A percentile compares a stretch with the other conserved stretches of the same genome.
Conservation (phyloP, 35 echinoderm and acorn worm species). For the Ptychodera flava region DNA sequence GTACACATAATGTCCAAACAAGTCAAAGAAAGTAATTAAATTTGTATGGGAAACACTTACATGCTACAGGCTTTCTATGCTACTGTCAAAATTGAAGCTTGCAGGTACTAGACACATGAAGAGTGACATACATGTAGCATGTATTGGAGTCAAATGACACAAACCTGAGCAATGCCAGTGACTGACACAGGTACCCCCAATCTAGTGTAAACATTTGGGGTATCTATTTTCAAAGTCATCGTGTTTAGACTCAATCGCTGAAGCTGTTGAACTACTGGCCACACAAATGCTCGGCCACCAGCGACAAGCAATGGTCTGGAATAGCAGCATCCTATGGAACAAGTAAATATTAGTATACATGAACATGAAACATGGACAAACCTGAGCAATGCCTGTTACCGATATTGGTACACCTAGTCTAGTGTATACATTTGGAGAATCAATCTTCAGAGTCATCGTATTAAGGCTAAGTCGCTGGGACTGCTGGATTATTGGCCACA, state of each 20-base stretch:
- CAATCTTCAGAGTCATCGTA: conserved; percentile 66
- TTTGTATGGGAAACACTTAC: too few relatives aligned
- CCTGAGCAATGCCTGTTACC: conserved; percentile 76
- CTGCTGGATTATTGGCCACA: conserved; percentile 55
- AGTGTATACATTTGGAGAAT: conserved; percentile 63
- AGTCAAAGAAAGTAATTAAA: too few relatives aligned
- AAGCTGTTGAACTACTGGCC: conserved; percentile 52
- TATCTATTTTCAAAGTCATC: conserved; percentile 62
- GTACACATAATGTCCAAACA: too few relatives aligned
- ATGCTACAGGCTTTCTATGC: too few relatives aligned
- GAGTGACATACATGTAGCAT: too few relatives aligned
- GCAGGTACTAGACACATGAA: too few relatives aligned
- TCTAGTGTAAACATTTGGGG: conserved; percentile 60
- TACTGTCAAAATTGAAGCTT: too few relatives aligned
- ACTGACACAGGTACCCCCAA: conserved; percentile 66
- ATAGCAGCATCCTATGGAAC: conserved; percentile 49
- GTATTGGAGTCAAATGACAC: too few relatives aligned
- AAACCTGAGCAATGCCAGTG: conserved; percentile 74
- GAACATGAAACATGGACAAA: conserved; percentile 13
- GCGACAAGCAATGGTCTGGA: conserved; percentile 42
- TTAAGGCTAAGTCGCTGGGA: conserved; percentile 52
- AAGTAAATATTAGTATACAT: conserved; percentile 8
- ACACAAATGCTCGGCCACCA: conserved; percentile 60
- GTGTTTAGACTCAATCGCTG: conserved; percentile 59
- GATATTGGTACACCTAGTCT: conserved; percentile 63